Percentiles rank a stretch among this genome's conserved stretches.
These are phyloP conservation scores for Tachina grossa DNA, from an alignment of 2,888 invertebrate genomes.

Conservation along the genomic window DNA sequence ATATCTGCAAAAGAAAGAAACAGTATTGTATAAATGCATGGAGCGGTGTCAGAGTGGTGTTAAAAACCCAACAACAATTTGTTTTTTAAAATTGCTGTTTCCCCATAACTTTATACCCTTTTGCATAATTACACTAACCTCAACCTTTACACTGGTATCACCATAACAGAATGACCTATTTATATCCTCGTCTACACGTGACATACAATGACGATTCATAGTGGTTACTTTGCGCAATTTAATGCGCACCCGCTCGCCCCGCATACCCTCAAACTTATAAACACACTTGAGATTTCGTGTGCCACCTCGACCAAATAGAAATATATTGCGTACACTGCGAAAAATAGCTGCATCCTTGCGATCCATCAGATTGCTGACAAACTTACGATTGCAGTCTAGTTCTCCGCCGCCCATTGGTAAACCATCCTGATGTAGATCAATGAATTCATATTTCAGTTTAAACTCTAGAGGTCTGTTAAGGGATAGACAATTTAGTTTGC, in stretches of 20 bases:
- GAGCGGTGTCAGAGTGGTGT: neutral
- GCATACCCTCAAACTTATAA: conserved; percentile 93
- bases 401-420: conserved; percentile 89
- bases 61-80: neutral
- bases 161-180: conserved; percentile 89
- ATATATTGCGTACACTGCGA: conserved; percentile 91
- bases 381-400: conserved; percentile 88
- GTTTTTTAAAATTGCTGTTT: neutral
- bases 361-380: conserved; percentile 86
- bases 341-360: conserved; percentile 88
- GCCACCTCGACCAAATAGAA: conserved; percentile 93
- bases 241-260: conserved; percentile 90
- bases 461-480: conserved; percentile 90
- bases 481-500: neutral
- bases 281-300: conserved; percentile 93
- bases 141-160: conserved; percentile 87
- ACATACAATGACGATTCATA: conserved; percentile 83
- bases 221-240: conserved; percentile 89
- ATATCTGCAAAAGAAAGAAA: conserved; percentile 82
- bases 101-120: neutral
- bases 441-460: conserved; percentile 93
- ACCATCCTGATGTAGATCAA: conserved; percentile 93
- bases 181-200: conserved; percentile 85
- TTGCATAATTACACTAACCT: conserved; percentile 78
- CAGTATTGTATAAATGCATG: conserved; percentile 12